Percentiles rank a stretch among this genome's conserved stretches.
Conservation (phyloP, 2,113 vertebrate species). For the Alaudala cheleensis region DNA sequence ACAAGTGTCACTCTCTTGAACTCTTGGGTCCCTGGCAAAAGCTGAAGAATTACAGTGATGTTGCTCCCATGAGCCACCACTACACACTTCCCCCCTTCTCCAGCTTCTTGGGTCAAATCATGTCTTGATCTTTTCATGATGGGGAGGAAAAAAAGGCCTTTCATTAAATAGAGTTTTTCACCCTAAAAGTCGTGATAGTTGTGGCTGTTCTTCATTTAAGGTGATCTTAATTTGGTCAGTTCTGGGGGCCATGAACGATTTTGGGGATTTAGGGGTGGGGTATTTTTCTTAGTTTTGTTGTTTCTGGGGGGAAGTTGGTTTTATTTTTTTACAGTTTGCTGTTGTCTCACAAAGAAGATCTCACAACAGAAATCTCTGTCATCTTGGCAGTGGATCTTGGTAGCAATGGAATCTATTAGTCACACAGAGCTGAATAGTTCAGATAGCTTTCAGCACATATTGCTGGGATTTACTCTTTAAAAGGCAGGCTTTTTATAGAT, state of each 20-base stretch:
- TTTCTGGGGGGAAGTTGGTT: accelerated
- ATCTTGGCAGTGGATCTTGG: background rate
- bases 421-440: background rate
- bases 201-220: background rate
- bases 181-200: background rate
- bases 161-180: background rate
- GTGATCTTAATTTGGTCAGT: background rate
- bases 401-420: constrained; percentile 18
- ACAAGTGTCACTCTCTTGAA: background rate
- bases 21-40: background rate
- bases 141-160: accelerated
- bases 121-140: background rate
- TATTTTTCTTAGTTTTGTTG: background rate
- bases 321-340: background rate
- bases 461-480: background rate
- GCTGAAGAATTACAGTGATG: background rate
- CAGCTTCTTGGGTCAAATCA: background rate
- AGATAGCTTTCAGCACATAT: background rate
- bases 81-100: background rate
- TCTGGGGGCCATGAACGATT: accelerated
- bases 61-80: background rate
- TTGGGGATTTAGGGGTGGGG: background rate
- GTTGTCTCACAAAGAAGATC: background rate
- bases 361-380: background rate
- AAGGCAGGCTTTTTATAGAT: constrained; percentile 6